A percentile compares a stretch with the other conserved stretches of the same genome.
Conservation (phyloP, 2,888 invertebrate genomes). For the Pseudolycoriella hygida region DNA sequence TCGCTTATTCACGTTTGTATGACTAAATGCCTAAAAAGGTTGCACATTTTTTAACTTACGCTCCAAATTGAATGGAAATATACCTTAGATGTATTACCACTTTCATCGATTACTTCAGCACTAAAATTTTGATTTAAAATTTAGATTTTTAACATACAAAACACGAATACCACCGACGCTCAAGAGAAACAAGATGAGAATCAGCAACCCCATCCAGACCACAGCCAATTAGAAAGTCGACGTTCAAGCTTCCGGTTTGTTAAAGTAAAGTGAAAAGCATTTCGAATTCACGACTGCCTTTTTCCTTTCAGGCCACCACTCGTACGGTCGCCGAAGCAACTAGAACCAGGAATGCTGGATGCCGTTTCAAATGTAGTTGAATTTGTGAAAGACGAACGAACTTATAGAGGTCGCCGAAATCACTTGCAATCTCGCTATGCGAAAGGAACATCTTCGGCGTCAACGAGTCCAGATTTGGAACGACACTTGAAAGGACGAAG, state of each 20-base stretch:
- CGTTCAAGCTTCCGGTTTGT: background rate
- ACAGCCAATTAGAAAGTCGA: background rate
- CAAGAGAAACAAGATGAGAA: background rate
- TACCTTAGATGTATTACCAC: too few relatives aligned
- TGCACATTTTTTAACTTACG: too few relatives aligned
- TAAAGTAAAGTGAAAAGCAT: too few relatives aligned
- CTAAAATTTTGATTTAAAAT: too few relatives aligned
- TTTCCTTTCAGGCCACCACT: background rate
- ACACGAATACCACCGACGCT: background rate
- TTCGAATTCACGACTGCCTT: background rate
- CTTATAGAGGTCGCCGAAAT: conserved; percentile 11
- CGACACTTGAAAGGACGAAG: too few relatives aligned
- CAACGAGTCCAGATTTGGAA: background rate
- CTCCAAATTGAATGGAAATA: too few relatives aligned
- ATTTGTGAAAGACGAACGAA: conserved; percentile 76
- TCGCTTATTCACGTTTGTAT: too few relatives aligned
- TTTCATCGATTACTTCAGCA: too few relatives aligned
- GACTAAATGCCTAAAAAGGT: too few relatives aligned
- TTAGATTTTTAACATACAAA: background rate
- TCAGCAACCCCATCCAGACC: conserved; percentile 1
- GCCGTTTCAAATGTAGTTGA: conserved; percentile 93
- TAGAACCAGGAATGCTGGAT: conserved; percentile 74
- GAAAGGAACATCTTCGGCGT: conserved; percentile 17
- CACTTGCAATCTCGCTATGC: too few relatives aligned
- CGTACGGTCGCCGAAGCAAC: too few relatives aligned